A percentile compares a stretch with the other conserved stretches of the same genome.
phyloP scores from a whole-genome alignment of 1,140 invertebrate genomes.

The Drosophila lacertosa region DNA sequence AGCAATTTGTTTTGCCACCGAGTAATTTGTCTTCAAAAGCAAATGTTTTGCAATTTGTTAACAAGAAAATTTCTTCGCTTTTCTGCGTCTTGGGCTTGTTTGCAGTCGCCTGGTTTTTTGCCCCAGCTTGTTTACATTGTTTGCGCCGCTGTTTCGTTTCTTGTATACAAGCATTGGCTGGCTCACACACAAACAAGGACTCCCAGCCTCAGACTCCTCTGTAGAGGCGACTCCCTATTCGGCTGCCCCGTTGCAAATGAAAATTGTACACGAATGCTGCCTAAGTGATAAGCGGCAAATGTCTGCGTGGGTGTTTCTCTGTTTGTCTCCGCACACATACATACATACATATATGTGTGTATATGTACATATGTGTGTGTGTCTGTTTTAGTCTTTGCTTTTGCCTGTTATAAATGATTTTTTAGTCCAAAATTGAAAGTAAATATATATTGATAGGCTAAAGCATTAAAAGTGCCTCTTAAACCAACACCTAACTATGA shows the following conservation, averaged over 20 bases:
- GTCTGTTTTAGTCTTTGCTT: constrained; percentile 31
- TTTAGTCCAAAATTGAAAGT: constrained; percentile 76
- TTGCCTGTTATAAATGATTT: constrained; percentile 67
- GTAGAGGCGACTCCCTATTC: background rate
- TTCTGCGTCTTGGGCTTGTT: constrained; percentile 45
- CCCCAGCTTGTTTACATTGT: constrained; percentile 52
- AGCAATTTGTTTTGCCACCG: constrained; percentile 78
- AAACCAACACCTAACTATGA: background rate
- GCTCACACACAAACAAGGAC: constrained; percentile 2
- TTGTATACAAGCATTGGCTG: constrained; percentile 34
- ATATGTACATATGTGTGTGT: background rate
- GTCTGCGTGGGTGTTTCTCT: constrained; percentile 26
- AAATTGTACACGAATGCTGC: constrained; percentile 58
- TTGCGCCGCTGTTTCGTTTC: constrained; percentile 38
- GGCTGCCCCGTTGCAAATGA: constrained; percentile 43
- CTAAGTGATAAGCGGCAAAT: constrained; percentile 57
- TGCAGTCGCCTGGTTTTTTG: constrained; percentile 44
- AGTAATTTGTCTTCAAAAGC: constrained; percentile 82
- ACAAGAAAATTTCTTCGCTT: constrained; percentile 78
- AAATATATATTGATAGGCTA: constrained; percentile 69
- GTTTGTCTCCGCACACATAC: constrained; percentile 12
- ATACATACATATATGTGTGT: constrained; percentile 2
- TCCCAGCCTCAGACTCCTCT: background rate
- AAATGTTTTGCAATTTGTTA: constrained; percentile 82
- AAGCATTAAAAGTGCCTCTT: constrained; percentile 1